A percentile compares a stretch with the other conserved stretches of the same genome.
These are phyloP conservation scores for Dryocosmus kuriphilus DNA, from an alignment of 2,888 invertebrate genomes.

Conservation along the genomic window DNA sequence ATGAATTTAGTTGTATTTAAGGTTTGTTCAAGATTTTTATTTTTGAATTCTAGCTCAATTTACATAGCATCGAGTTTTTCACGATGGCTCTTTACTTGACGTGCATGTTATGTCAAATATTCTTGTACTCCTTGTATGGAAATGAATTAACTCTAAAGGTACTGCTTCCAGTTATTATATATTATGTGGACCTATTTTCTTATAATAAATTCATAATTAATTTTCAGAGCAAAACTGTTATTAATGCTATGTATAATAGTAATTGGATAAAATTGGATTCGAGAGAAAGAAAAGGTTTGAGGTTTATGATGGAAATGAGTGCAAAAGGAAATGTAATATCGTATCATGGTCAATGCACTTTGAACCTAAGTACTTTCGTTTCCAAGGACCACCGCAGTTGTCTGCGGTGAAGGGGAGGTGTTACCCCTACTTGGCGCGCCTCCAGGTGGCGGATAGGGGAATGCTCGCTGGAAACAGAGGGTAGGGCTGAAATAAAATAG, in stretches of 20 bases:
- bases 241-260: conserved; percentile 43
- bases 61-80: conserved; percentile 34
- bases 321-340: conserved; percentile 39
- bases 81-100: conserved; percentile 39
- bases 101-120: conserved; percentile 46
- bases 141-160: conserved; percentile 48
- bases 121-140: conserved; percentile 47
- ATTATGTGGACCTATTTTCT: background rate
- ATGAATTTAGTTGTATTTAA: background rate
- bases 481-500: no score
- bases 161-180: background rate
- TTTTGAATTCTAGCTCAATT: conserved; percentile 27
- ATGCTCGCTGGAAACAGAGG: no score
- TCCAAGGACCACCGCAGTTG: no score
- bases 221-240: conserved; percentile 44
- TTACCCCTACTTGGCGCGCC: no score
- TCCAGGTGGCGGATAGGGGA: no score
- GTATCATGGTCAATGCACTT: conserved; percentile 43
- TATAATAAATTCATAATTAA: no score
- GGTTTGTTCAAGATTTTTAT: background rate
- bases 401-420: no score
- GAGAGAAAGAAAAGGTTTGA: conserved; percentile 24
- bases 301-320: conserved; percentile 42
- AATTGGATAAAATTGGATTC: conserved; percentile 37
- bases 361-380: conserved; percentile 42